A percentile compares a stretch with the other conserved stretches of the same genome.
phyloP scores from a whole-genome alignment of 1,140 invertebrate genomes.

The Zelostemma sp. region DNA sequence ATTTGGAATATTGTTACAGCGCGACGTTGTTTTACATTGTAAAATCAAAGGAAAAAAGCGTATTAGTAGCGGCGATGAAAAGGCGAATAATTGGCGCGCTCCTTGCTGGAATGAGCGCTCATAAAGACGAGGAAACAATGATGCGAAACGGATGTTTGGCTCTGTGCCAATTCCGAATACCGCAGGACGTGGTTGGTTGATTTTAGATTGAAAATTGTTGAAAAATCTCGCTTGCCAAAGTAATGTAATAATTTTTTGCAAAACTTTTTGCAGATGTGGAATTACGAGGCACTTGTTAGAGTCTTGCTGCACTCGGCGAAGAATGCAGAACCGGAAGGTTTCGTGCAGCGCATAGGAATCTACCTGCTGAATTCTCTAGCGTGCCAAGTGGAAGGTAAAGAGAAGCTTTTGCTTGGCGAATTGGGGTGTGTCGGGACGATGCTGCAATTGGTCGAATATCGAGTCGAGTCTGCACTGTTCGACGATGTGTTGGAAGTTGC shows the following conservation, averaged over 20 bases:
- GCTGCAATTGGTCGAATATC: slow-evolving; percentile 84
- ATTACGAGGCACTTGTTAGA: slow-evolving; percentile 89
- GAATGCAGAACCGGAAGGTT: slow-evolving; percentile 86
- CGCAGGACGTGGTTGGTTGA: slow-evolving; percentile 89
- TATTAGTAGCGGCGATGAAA: slow-evolving; percentile 78
- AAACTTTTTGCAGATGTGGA: slow-evolving; percentile 79
- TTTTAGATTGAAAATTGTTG: background rate
- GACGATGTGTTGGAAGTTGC: slow-evolving; percentile 97
- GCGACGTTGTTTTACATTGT: slow-evolving; percentile 96
- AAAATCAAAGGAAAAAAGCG: slow-evolving; percentile 83
- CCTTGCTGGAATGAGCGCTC: slow-evolving; percentile 89
- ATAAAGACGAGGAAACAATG: slow-evolving; percentile 90
- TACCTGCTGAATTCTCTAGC: slow-evolving; percentile 95
- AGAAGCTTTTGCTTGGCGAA: slow-evolving; percentile 92
- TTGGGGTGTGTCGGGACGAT: slow-evolving; percentile 91
- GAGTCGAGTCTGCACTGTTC: slow-evolving; percentile 80
- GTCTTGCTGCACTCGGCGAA: slow-evolving; percentile 88
- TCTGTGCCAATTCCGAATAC: slow-evolving; percentile 94
- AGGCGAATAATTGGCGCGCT: slow-evolving; percentile 84
- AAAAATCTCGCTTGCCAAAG: too few species aligned
- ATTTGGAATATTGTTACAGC: slow-evolving; percentile 72
- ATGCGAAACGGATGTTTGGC: slow-evolving; percentile 96
- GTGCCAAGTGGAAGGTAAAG: slow-evolving; percentile 93
- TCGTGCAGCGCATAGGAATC: slow-evolving; percentile 94
- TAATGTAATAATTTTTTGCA: too few species aligned